These are phyloP conservation scores for Bucorvus abyssinicus DNA, from an alignment of 2,797 vertebrate species.

Conservation along the genomic window DNA sequence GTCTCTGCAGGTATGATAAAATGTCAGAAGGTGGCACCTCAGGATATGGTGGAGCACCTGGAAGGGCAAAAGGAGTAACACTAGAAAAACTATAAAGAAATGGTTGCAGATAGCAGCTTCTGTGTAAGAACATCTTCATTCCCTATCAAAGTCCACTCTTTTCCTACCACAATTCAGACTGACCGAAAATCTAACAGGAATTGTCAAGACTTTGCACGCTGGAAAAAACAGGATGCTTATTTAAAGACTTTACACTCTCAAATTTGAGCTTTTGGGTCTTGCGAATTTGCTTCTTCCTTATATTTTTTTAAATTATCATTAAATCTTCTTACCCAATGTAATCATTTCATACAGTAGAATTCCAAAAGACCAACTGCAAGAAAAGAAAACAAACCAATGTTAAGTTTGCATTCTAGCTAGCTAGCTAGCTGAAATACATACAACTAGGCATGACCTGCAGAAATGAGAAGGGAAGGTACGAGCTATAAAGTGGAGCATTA, in stretches of 20 bases:
- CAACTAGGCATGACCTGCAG: neutral
- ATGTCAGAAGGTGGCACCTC: slow-evolving; percentile 84
- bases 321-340: slow-evolving; percentile 84
- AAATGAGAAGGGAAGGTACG: neutral
- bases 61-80: neutral
- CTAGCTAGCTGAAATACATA: neutral
- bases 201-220: neutral
- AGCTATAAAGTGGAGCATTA: neutral
- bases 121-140: neutral
- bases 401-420: neutral
- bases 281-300: neutral
- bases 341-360: slow-evolving; percentile 93
- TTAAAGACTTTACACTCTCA: neutral
- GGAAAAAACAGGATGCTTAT: neutral
- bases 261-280: neutral
- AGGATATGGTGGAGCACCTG: slow-evolving; percentile 91
- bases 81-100: neutral
- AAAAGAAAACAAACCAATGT: slow-evolving; percentile 28
- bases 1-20: slow-evolving; percentile 86
- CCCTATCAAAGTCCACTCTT: neutral
- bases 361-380: slow-evolving; percentile 92
- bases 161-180: neutral
- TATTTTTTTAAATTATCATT: fast-evolving
- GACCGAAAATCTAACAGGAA: neutral
- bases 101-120: neutral